These are phyloP conservation scores for Chondrilla cf. caribensis DNA, from an alignment of 37 sponge, comb jelly and placozoan genomes.

Conservation along the genomic window DNA sequence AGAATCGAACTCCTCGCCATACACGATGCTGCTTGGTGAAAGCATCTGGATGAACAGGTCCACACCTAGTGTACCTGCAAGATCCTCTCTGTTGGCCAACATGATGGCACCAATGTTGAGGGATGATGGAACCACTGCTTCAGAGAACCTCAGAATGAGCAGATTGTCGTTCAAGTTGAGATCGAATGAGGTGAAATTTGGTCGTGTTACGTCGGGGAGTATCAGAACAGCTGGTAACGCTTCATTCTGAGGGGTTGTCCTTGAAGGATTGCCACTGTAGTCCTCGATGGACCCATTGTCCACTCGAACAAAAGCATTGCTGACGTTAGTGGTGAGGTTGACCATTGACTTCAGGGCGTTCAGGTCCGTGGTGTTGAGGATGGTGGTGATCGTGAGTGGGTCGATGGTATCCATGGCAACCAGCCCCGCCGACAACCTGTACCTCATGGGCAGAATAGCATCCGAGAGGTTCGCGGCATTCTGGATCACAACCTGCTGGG, in stretches of 20 bases:
- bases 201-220: slow-evolving; percentile 39
- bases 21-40: slow-evolving; percentile 22
- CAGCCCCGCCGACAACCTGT: slow-evolving; percentile 34
- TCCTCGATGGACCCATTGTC: slow-evolving; percentile 58
- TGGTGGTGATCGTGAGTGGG: slow-evolving; percentile 28
- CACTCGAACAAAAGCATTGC: slow-evolving; percentile 47
- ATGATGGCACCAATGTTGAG: slow-evolving; percentile 49
- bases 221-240: slow-evolving; percentile 41
- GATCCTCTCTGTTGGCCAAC: slow-evolving; percentile 31
- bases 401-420: slow-evolving; percentile 32
- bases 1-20: slow-evolving; percentile 30
- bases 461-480: slow-evolving; percentile 20
- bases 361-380: slow-evolving; percentile 40
- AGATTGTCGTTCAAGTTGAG: slow-evolving; percentile 74
- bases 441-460: not conserved
- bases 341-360: slow-evolving; percentile 66
- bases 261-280: slow-evolving; percentile 57
- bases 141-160: slow-evolving; percentile 72
- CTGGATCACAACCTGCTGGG: slow-evolving; percentile 53
- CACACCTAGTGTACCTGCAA: not conserved
- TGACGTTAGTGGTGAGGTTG: slow-evolving; percentile 40
- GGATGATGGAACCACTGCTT: slow-evolving; percentile 62
- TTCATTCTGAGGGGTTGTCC: slow-evolving; percentile 9
- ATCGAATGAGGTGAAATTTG: slow-evolving; percentile 64
- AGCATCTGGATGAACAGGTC: slow-evolving; percentile 10